Evolutionary conservation across 2,888 invertebrate species (phyloP).

Genomic region (Lasioglossum figueresi): DNA sequence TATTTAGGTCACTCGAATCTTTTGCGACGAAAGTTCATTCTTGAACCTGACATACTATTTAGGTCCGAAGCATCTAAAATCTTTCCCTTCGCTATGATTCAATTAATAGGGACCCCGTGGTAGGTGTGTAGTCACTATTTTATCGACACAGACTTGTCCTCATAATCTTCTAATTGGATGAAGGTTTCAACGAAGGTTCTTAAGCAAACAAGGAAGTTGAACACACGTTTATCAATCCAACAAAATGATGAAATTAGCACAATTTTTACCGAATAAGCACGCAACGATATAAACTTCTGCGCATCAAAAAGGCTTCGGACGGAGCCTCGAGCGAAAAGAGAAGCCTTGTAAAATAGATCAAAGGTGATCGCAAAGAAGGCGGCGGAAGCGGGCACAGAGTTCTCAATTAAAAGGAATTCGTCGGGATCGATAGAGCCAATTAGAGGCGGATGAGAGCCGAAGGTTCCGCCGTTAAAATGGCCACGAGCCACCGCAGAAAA

Average conservation of each 20-base stretch:
- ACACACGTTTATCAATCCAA: background rate
- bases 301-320: background rate
- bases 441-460: background rate
- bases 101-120: too few species aligned
- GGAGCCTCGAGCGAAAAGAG: background rate
- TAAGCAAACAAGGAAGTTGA: background rate
- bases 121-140: background rate
- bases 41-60: too few species aligned
- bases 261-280: background rate
- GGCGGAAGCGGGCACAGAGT: background rate
- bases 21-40: too few species aligned
- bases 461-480: background rate
- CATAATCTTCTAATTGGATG: background rate
- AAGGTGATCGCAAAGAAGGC: conserved; percentile 1
- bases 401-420: conserved; percentile 2
- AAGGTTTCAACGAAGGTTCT: background rate
- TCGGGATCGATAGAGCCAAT: background rate
- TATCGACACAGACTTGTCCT: too few species aligned
- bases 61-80: too few species aligned
- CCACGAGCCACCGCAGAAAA: background rate
- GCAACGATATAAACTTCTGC: background rate
- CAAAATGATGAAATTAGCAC: background rate
- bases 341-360: background rate
- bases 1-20: background rate
- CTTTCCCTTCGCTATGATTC: too few species aligned